Conservation (phyloP, 1,140 invertebrate genomes). For the Achroia grisella region DNA sequence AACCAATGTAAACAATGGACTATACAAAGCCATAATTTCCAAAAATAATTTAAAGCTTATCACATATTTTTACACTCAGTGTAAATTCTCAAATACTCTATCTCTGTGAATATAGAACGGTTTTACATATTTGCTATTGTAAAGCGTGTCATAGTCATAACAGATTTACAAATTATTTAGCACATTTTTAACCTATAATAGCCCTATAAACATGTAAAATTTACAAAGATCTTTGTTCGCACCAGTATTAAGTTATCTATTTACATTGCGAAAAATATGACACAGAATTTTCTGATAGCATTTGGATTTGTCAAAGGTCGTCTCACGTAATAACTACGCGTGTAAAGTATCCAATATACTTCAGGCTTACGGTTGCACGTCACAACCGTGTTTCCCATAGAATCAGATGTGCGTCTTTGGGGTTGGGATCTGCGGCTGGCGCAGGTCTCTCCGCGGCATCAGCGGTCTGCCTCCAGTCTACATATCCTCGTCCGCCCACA, state of each 20-base stretch:
- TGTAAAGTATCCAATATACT: background rate
- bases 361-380: conserved; percentile 15
- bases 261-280: conserved; percentile 18
- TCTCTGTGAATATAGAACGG: background rate
- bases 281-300: conserved; percentile 13
- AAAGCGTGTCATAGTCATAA: conserved; percentile 11
- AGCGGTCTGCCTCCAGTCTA: conserved; percentile 85
- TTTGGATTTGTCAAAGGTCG: background rate
- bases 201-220: conserved; percentile 22
- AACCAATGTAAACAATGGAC: conserved; percentile 38
- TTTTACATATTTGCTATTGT: background rate
- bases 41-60: conserved; percentile 72
- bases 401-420: conserved; percentile 86
- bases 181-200: conserved; percentile 21
- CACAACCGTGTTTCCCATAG: conserved; percentile 94
- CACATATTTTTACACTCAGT: conserved; percentile 41
- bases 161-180: conserved; percentile 13
- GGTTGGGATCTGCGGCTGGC: conserved; percentile 60
- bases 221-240: conserved; percentile 31
- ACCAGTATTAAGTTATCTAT: too few species aligned
- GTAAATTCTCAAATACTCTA: conserved; percentile 18
- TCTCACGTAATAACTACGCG: conserved; percentile 7
- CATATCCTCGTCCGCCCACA: conserved; percentile 91
- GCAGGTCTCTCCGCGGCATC: conserved; percentile 69
- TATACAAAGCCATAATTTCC: conserved; percentile 29